phyloP scores from a whole-genome alignment of 2,113 vertebrate species.

The Lasiurus borealis region DNA sequence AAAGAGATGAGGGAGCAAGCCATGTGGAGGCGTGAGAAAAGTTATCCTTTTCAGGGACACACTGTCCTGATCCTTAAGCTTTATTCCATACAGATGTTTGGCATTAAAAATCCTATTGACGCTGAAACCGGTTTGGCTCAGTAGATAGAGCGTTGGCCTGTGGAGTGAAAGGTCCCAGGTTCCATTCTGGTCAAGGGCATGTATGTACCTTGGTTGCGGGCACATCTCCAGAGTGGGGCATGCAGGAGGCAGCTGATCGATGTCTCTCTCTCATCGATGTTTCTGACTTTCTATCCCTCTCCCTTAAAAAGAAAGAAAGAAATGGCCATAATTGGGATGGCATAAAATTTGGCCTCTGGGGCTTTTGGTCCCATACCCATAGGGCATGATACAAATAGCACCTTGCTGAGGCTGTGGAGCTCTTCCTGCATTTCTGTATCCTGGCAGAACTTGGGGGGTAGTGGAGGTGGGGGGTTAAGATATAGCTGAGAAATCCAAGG shows the following conservation, averaged over 20 bases:
- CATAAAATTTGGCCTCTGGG: not conserved
- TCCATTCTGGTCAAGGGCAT: no score
- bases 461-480: not conserved
- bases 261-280: no score
- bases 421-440: not conserved
- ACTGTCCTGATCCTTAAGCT: not conserved
- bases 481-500: not conserved
- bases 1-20: not conserved
- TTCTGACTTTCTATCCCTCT: no score
- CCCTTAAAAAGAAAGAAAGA: no score
- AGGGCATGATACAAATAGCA: not conserved
- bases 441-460: not conserved
- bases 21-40: not conserved
- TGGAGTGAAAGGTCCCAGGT: no score
- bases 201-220: no score
- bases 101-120: not conserved
- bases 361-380: not conserved
- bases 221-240: no score
- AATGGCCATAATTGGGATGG: not conserved
- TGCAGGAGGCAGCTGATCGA: no score
- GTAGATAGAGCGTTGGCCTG: no score
- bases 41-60: not conserved
- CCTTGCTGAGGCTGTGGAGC: not conserved
- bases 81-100: conserved; percentile 14
- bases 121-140: no score